These are phyloP conservation scores for Trididemnum miniatum DNA, from an alignment of 23 tunicate genomes.

Conservation along the genomic window DNA sequence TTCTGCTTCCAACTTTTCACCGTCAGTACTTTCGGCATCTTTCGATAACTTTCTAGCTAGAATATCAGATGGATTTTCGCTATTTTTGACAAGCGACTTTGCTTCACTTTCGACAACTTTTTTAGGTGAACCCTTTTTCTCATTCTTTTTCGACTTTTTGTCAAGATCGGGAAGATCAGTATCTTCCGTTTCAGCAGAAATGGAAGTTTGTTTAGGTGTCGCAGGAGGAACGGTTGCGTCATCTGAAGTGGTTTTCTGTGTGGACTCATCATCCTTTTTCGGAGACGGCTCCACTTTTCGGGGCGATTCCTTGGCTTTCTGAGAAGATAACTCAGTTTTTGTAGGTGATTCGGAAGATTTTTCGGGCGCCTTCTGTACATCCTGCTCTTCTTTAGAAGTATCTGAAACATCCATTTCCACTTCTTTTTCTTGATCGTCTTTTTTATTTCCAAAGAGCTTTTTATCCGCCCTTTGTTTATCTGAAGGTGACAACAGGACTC, in stretches of 20 bases:
- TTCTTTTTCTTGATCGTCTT: background rate
- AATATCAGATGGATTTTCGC: slow-evolving; percentile 60
- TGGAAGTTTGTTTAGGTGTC: no score
- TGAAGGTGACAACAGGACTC: slow-evolving; percentile 56
- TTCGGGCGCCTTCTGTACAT: background rate
- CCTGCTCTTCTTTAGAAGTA: background rate
- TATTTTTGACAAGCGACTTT: background rate
- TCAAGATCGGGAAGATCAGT: background rate
- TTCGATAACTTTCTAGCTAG: slow-evolving; percentile 50
- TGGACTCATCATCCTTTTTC: background rate
- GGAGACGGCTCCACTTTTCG: no score
- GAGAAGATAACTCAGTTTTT: background rate
- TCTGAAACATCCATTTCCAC: background rate
- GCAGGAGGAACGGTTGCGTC: background rate
- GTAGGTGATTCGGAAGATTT: background rate
- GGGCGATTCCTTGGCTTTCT: slow-evolving; percentile 17
- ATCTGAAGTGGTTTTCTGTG: background rate
- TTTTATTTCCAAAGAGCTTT: slow-evolving; percentile 7
- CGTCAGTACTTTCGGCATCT: background rate
- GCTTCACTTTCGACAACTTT: background rate
- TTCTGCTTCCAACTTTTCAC: slow-evolving; percentile 3
- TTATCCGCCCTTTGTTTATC: slow-evolving; percentile 54
- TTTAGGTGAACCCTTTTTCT: background rate
- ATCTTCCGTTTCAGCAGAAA: background rate
- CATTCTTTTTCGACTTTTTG: slow-evolving; percentile 5